Evolutionary conservation across 2,797 vertebrate genomes (phyloP).

Genomic region (Etheostoma nigrum): DNA sequence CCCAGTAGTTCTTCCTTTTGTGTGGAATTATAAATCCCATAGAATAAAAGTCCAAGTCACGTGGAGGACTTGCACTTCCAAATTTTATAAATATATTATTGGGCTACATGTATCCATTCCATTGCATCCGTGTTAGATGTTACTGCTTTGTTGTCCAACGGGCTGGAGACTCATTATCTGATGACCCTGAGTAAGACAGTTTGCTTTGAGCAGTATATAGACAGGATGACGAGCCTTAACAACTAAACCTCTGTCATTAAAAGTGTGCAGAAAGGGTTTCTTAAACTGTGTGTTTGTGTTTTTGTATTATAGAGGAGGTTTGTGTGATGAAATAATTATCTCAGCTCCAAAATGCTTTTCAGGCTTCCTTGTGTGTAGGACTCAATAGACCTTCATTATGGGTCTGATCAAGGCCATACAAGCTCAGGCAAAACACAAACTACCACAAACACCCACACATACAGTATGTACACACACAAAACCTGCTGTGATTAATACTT

Average conservation of each 20-base stretch:
- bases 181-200: neutral
- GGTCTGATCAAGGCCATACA: constrained; percentile 42
- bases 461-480: constrained; percentile 37
- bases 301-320: neutral
- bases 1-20: too few species aligned
- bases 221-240: neutral
- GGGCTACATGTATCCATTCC: too few species aligned
- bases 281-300: neutral
- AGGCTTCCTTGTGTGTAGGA: constrained; percentile 30
- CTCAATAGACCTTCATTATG: constrained; percentile 73
- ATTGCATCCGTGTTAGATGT: too few species aligned
- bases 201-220: neutral
- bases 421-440: constrained; percentile 31
- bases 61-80: too few species aligned
- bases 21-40: too few species aligned
- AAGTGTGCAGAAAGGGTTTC: neutral
- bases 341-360: constrained; percentile 8
- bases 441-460: constrained; percentile 16
- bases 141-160: too few species aligned
- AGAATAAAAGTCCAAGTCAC: too few species aligned
- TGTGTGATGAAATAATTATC: constrained; percentile 18
- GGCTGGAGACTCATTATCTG: neutral
- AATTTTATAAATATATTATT: too few species aligned
- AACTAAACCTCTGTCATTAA: neutral
- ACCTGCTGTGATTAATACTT: constrained; percentile 54